Evolutionary conservation across 2,888 invertebrate species (phyloP).

Genomic region (Drosophila cognata): DNA sequence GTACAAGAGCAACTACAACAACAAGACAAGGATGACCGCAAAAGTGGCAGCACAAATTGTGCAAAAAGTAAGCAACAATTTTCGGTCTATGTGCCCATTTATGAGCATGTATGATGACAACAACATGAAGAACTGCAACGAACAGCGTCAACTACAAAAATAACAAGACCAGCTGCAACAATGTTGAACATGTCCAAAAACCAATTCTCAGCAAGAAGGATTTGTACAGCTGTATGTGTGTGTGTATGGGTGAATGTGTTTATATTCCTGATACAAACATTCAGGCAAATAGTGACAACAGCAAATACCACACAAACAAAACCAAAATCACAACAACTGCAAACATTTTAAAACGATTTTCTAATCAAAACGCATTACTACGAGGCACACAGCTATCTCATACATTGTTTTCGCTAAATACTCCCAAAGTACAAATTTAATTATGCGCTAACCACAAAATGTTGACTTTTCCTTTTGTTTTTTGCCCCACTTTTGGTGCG

Average conservation of each 20-base stretch:
- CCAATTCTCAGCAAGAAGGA: conserved; percentile 61
- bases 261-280: conserved; percentile 43
- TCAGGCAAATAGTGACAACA: conserved; percentile 42
- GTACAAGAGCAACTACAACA: conserved; percentile 16
- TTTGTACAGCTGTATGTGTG: conserved; percentile 16
- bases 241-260: not conserved
- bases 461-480: conserved; percentile 18
- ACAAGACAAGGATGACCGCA: conserved; percentile 59
- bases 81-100: conserved; percentile 44
- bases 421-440: conserved; percentile 46
- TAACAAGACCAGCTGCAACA: conserved; percentile 42
- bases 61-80: conserved; percentile 70
- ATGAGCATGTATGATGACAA: conserved; percentile 55
- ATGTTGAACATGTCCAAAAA: conserved; percentile 70
- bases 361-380: conserved; percentile 73
- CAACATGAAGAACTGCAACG: conserved; percentile 21
- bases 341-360: conserved; percentile 75
- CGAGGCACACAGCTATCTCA: conserved; percentile 22
- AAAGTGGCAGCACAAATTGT: conserved; percentile 69
- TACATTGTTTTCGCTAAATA: conserved; percentile 16
- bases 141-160: conserved; percentile 22
- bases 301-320: conserved; percentile 42
- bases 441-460: conserved; percentile 50
- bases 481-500: conserved; percentile 6
- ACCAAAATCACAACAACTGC: conserved; percentile 39